Evolutionary conservation across 2,888 invertebrate genomes (phyloP), one percentile per base, ranked within the genome.

Genomic region (Alloplasta piceator): DNA sequence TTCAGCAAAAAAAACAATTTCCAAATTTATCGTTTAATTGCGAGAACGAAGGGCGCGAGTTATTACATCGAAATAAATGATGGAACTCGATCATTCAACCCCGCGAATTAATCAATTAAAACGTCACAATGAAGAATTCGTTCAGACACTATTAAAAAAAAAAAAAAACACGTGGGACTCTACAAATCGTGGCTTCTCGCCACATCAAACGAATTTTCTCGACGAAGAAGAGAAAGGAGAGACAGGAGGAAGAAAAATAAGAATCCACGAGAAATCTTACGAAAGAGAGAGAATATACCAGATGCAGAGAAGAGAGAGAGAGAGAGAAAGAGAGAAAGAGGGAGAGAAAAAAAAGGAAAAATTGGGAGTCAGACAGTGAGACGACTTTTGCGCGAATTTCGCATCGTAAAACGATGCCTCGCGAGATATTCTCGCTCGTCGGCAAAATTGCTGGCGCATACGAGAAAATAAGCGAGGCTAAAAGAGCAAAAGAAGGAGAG

Each of bases 331-430:
- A 16, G 46, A 38, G 10, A 61, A 12, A 55, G 9, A 39, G 9
- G 41, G 14, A 48, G 10, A 50, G 63, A 10, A 67, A n/a, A 61
- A 36, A 73, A 12, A 48, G 10, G 48, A 48, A 12, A 10, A 48
- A 12, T 48, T 12, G 38, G n/a, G 50, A 72, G 52, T 60, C 58
- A 48, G 70, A 72, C 41, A 16, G 38, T 52, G 72, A 12, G 39
- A 56, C 67, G 80, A 76, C 38, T 61, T 71, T 76, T 72, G 71
- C 61, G 48, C 48, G 72, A 76, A 64, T 80, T 80, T 68, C 50
- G 63, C 72, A 72, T 80, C 76, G 63, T 73, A 77, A 77, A 77
- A 80, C 75, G 60, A 56, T 75, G 52, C 61, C 4, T 61, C 60
- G 73, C 26, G 26, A 26, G 26, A 55, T 64, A 60, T 64, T 71